Evolutionary conservation across 2,888 invertebrate genomes (phyloP), one percentile per base, ranked within the genome.

Genomic region (Torymus auratus): DNA sequence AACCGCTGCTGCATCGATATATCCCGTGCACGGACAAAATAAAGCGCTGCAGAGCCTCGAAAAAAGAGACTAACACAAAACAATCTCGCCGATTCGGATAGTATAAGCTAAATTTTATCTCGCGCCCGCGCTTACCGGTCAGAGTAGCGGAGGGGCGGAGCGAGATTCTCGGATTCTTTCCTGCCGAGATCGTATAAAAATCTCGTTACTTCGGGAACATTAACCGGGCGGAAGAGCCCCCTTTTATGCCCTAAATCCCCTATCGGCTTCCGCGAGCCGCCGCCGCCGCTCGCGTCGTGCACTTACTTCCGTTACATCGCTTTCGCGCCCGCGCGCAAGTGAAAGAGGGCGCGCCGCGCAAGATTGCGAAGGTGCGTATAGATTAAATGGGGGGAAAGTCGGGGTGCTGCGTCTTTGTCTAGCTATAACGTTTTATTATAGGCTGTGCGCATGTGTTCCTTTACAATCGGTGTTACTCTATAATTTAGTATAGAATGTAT

Each of bases 161-260:
- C 5, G 23, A 17, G 70, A 28, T 62, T 61, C 52, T 68, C 52
- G 20, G 64, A 68, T 73, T 80, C 70, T 65, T 58, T 41, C 5
- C 41, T 41, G 41, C 17, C 14, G 41, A 65, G 65, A 78, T 70
- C 77, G 74, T 67, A 81, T 81, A 74, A 81, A 81, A 81, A 74
- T 78, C 81, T 81, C 74, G 72, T 81, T 81, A 81, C 78, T 78
- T 78, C 74, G 74, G 55, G 74, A 73, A 81, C 81, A 81, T 81
- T 81, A 78, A 81, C 52, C 74, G 74, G 53, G 60, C 73, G 78
- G 70, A 78, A 81, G 74, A 78, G 70, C 69, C 41, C 41, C 41
- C 81, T 78, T 81, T 78, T 78, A 81, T 73, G 77, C 70, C 73
- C 73, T 53, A 69, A 81, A 81, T 78, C 70, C 74, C 50, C 55